phyloP scores from a whole-genome alignment of 2,797 vertebrate species.

The Microctenopoma steveboyesi region DNA sequence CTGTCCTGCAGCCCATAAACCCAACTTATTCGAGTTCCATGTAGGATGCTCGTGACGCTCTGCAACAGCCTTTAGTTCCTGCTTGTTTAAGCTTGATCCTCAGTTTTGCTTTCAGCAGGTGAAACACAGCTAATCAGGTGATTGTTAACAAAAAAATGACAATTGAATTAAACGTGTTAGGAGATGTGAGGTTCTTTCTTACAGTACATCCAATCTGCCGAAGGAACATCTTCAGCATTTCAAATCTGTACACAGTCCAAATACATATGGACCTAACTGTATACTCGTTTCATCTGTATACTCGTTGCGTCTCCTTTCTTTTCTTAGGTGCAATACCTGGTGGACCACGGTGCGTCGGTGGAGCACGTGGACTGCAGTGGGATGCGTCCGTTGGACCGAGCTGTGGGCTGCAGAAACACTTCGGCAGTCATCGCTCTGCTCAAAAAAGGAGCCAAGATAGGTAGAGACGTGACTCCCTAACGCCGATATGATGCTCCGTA shows the following conservation, averaged over 20 bases:
- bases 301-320: not conserved
- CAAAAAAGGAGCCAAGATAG: slow-evolving; percentile 98
- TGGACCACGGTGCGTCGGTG: slow-evolving; percentile 96
- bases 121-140: no score
- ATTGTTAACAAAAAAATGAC: no score
- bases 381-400: slow-evolving; percentile 95
- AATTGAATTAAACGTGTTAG: no score
- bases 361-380: slow-evolving; percentile 97
- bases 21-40: no score
- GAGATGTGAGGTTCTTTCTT: not conserved
- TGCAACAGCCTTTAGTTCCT: no score
- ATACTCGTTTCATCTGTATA: not conserved
- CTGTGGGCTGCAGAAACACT: slow-evolving; percentile 97
- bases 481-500: fast-evolving
- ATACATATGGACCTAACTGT: no score
- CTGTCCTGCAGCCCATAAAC: not conserved
- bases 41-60: no score
- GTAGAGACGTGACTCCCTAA: slow-evolving; percentile 75
- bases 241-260: no score
- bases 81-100: no score
- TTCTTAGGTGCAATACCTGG: slow-evolving; percentile 93
- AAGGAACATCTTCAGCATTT: no score
- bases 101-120: no score
- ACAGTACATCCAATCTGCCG: no score
- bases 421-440: slow-evolving; percentile 95